Conservation (phyloP, 2,113 vertebrate species). For the Caracal caracal region DNA sequence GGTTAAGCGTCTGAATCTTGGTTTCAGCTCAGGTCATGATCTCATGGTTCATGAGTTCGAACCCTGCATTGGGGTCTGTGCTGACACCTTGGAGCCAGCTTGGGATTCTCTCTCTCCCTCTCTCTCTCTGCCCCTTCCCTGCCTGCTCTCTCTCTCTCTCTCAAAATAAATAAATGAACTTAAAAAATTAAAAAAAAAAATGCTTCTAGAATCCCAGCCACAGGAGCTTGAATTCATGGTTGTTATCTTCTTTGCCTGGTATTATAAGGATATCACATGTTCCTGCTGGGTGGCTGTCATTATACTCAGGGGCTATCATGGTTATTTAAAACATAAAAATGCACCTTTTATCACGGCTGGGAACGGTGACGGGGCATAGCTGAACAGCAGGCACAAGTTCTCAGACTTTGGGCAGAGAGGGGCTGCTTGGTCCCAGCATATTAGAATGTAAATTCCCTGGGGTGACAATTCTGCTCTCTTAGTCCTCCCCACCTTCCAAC, state of each 20-base stretch:
- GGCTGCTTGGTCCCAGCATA: accelerated
- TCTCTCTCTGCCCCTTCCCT: too few relatives aligned
- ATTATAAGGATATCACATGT: not conserved
- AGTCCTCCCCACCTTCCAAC: not conserved
- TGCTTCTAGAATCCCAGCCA: not conserved
- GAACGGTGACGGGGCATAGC: not conserved
- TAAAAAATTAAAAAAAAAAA: too few relatives aligned
- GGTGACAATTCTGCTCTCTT: not conserved
- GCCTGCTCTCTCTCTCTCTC: too few relatives aligned
- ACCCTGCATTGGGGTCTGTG: too few relatives aligned
- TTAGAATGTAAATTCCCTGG: not conserved
- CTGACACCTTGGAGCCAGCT: too few relatives aligned
- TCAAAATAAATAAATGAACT: too few relatives aligned
- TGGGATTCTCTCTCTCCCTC: too few relatives aligned
- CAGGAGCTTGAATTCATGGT: not conserved
- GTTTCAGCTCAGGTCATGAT: too few relatives aligned
- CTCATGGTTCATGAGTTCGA: too few relatives aligned
- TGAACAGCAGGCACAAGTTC: not conserved
- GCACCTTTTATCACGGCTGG: not conserved
- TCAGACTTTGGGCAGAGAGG: not conserved
- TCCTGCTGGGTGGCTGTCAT: not conserved
- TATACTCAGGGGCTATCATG: not conserved
- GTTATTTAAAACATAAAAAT: not conserved
- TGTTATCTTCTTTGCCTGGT: not conserved
- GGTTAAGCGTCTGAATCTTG: too few relatives aligned